Base-by-base conservation (phyloP, 2,888 invertebrate genomes). In the Ceratothoa steindachneri region DNA sequence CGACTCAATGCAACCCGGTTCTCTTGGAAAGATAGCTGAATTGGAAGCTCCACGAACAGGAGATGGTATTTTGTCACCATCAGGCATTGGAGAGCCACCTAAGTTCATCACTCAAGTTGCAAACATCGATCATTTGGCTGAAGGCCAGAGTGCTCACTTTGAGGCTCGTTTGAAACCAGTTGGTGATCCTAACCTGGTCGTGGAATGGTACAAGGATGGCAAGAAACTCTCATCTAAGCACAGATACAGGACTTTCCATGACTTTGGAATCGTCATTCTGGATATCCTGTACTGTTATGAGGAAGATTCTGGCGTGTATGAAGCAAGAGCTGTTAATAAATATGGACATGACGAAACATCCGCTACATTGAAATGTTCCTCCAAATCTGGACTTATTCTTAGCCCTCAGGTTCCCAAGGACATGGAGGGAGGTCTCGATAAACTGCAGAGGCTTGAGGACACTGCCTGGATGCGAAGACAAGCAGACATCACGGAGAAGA, bases 211-310 rank as follows among this genome's bases (percentile, higher is more conserved):
- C 85, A 94, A 93, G 84, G 94, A 96, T 83, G 95, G 93, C 76
- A 91, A 93, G 84, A 95, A 94, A 84, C 86, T 96, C 81, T 93
- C 94, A 0, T 92, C 93, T 85, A 98, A 97, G 69, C 97, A 97
- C 85, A 90, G 98, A 81, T 98, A 96, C 85, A 90, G 97, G 81
- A 97, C 97, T 72, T 95, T 97, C 91, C 95, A 97, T 83, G 97
- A 97, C 83, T 97, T 97, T 84, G 97, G 97, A 77, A 93, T 95
- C 83, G 97, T 97, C 67, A 95, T 96, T 81, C 87, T 97, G 83
- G 97, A 97, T 83, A 96, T 97, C 82, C 85, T 95, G 51, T 97
- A 96, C 83, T 96, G 95, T 83, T 97, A 97, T 83, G 97, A 95
- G 85, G 95, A 96, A 86, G 97, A 97, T 84, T 93, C 93, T 64